Conservation (phyloP, 2,888 invertebrate species). For the Dione vanillae region DNA sequence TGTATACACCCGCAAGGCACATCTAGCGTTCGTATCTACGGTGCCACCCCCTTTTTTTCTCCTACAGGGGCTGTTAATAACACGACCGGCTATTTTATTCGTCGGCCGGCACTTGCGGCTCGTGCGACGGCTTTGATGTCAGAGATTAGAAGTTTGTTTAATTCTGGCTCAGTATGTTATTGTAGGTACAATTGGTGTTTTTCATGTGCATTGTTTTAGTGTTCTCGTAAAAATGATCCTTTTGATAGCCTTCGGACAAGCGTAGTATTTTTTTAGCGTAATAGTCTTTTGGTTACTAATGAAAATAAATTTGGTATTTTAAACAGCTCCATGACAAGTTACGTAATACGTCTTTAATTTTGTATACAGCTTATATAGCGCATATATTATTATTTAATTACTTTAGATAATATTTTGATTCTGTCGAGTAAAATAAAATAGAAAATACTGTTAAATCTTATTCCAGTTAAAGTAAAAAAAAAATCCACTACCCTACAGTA, state of each 20-base stretch:
- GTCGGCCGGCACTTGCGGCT: conserved; percentile 70
- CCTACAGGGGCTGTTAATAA: conserved; percentile 76
- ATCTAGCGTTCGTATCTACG: conserved; percentile 45
- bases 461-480: too few relatives aligned
- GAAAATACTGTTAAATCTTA: too few relatives aligned
- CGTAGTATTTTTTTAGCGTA: neutral
- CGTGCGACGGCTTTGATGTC: conserved; percentile 78
- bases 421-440: too few relatives aligned
- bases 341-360: neutral
- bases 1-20: conserved; percentile 32
- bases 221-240: conserved; percentile 24
- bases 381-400: too few relatives aligned
- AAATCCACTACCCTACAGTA: too few relatives aligned
- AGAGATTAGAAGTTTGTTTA: conserved; percentile 75
- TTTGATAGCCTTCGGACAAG: conserved; percentile 35
- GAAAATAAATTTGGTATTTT: neutral
- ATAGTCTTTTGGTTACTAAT: neutral
- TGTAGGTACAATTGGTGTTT: conserved; percentile 52
- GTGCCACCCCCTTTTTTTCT: conserved; percentile 62
- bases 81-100: conserved; percentile 81
- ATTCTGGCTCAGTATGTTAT: conserved; percentile 54
- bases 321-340: too few relatives aligned
- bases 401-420: too few relatives aligned
- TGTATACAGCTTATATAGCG: neutral
- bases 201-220: conserved; percentile 49